Conservation (phyloP, 1,140 invertebrate species). For the Drosophila lacteicornis region DNA sequence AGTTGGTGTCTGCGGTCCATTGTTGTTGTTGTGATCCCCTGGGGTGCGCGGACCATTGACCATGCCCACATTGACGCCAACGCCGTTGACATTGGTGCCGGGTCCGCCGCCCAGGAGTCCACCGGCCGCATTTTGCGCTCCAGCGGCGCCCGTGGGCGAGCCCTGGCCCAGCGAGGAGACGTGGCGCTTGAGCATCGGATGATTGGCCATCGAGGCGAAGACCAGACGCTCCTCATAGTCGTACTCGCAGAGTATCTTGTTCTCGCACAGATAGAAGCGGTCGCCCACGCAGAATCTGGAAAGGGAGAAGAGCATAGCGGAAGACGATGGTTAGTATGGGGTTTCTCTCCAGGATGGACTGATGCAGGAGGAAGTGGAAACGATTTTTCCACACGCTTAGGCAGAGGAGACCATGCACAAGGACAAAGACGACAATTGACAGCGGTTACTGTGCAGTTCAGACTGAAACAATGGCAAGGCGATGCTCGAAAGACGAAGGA, state of each 20-base stretch:
- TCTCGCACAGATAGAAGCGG: conserved; percentile 97
- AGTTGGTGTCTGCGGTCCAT: conserved; percentile 71
- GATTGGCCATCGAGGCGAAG: conserved; percentile 96
- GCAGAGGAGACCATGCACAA: conserved; percentile 28
- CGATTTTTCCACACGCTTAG: conserved; percentile 80
- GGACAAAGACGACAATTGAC: conserved; percentile 73
- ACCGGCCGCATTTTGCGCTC: conserved; percentile 47
- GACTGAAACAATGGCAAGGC: conserved; percentile 47
- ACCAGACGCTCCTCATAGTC: conserved; percentile 97
- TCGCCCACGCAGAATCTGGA: conserved; percentile 98
- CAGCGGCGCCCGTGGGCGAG: conserved; percentile 64
- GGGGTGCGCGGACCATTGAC: conserved; percentile 77
- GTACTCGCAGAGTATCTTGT: conserved; percentile 98
- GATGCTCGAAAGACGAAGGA: neutral
- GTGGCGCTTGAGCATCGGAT: conserved; percentile 95
- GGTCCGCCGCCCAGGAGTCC: conserved; percentile 44
- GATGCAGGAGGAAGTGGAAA: conserved; percentile 71
- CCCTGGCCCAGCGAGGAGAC: conserved; percentile 86
- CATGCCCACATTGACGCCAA: conserved; percentile 43
- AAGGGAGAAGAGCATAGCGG: conserved; percentile 50
- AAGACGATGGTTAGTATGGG: neutral
- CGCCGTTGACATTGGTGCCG: conserved; percentile 39
- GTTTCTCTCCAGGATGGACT: neutral
- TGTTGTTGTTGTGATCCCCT: conserved; percentile 81
- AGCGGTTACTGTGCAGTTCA: conserved; percentile 51